phyloP scores from a whole-genome alignment of 64 coral and sea anemone species.

The Actinia tenebrosa region DNA sequence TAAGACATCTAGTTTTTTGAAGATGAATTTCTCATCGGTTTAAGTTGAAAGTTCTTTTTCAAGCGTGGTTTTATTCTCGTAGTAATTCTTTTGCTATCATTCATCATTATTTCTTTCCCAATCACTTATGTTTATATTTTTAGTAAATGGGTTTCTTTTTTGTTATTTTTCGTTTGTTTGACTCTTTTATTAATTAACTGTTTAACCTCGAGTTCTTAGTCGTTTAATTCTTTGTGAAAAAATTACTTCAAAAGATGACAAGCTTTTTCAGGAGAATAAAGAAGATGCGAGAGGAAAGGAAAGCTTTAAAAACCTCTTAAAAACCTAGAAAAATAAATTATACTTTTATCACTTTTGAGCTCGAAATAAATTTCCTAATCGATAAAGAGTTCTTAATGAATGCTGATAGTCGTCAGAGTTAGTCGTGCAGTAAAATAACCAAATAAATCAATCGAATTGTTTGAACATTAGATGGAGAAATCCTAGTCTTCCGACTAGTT shows the following conservation, averaged over 20 bases:
- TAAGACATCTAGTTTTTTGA: not conserved
- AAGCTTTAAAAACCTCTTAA: not conserved
- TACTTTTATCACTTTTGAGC: not conserved
- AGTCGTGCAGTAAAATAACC: not conserved
- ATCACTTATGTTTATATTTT: not conserved
- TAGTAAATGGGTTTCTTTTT: conserved; percentile 4
- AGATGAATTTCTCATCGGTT: not conserved
- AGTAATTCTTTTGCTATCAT: not conserved
- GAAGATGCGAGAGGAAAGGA: not conserved
- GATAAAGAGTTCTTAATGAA: conserved; percentile 19
- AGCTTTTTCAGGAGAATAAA: not conserved
- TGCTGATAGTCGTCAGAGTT: not conserved
- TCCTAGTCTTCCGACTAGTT: conserved; percentile 10
- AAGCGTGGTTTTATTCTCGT: not conserved
- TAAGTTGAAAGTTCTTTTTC: not conserved
- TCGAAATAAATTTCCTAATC: not conserved
- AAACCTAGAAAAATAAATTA: not conserved
- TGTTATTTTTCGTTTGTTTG: conserved; percentile 9
- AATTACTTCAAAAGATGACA: not conserved
- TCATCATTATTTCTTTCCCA: not conserved
- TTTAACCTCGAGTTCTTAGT: not conserved
- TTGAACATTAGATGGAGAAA: conserved; percentile 6
- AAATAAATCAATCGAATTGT: conserved; percentile 6
- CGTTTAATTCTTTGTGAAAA: not conserved
- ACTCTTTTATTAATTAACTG: not conserved